Evolutionary conservation across 1,140 invertebrate species (phyloP).

Genomic region (Tribolium madens): DNA sequence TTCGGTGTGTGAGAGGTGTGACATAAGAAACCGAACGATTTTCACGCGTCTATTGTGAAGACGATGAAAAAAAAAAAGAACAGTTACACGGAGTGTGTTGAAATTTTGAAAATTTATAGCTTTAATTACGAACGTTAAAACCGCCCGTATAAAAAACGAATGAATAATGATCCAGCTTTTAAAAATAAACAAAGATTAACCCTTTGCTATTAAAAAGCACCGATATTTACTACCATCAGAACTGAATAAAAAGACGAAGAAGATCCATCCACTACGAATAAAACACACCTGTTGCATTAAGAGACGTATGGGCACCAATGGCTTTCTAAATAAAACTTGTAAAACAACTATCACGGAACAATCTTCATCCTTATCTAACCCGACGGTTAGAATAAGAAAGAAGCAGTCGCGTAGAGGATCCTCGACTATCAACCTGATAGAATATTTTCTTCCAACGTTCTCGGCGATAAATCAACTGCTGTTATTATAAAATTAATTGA

Average conservation of each 20-base stretch:
- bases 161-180: conserved; percentile 3
- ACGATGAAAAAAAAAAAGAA: conserved; percentile 7
- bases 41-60: conserved; percentile 13
- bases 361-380: neutral
- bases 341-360: neutral
- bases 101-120: conserved; percentile 34
- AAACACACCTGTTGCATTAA: conserved; percentile 37
- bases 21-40: neutral
- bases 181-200: conserved; percentile 38
- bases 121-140: conserved; percentile 23
- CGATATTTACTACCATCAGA: conserved; percentile 32
- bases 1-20: conserved; percentile 8
- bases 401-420: neutral
- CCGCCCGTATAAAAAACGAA: conserved; percentile 11
- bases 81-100: conserved; percentile 20
- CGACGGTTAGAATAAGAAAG: neutral
- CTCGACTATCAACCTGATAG: conserved; percentile 13
- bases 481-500: conserved; percentile 40
- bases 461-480: conserved; percentile 34
- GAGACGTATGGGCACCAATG: conserved; percentile 37
- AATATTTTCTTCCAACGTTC: conserved; percentile 30
- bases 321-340: conserved; percentile 20
- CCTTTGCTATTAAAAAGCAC: conserved; percentile 29
- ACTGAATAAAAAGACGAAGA: conserved; percentile 35
- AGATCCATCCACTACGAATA: conserved; percentile 33